Evolutionary conservation across 1,140 invertebrate genomes (phyloP).

Genomic region (Charaxes varanes): DNA sequence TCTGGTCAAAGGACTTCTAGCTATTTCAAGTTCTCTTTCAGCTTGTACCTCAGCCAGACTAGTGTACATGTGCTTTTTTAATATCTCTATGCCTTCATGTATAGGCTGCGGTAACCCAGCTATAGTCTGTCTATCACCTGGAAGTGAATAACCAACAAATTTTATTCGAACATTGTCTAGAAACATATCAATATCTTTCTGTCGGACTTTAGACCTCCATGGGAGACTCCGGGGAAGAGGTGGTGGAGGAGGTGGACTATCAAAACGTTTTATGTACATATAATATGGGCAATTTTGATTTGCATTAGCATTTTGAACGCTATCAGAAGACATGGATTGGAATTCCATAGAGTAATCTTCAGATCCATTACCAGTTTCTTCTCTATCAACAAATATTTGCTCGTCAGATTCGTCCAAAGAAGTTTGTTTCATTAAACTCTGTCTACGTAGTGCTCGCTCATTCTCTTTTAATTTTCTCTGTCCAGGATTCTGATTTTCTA

Average conservation of each 20-base stretch:
- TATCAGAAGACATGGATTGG: conserved; percentile 53
- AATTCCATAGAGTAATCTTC: conserved; percentile 69
- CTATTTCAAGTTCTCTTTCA: conserved; percentile 88
- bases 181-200: conserved; percentile 94
- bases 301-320: conserved; percentile 39
- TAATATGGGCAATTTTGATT: conserved; percentile 59
- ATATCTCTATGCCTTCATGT: conserved; percentile 93
- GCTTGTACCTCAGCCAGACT: conserved; percentile 90
- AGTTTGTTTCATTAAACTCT: conserved; percentile 94
- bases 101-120: conserved; percentile 96
- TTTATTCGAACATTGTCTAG: conserved; percentile 93
- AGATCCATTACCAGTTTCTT: conserved; percentile 72
- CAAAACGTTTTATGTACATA: conserved; percentile 63
- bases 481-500: conserved; percentile 91
- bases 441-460: conserved; percentile 70
- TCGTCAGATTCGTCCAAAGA: conserved; percentile 89
- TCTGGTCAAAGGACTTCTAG: conserved; percentile 84
- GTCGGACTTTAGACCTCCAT: conserved; percentile 97
- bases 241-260: conserved; percentile 72
- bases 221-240: conserved; percentile 81
- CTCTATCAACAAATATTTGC: conserved; percentile 82
- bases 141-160: conserved; percentile 94
- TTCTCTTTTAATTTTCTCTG: conserved; percentile 73
- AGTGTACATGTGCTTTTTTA: conserved; percentile 91
- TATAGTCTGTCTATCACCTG: conserved; percentile 89